Evolutionary conservation across 2,888 invertebrate species (phyloP), one percentile per base, ranked within the genome.

Genomic region (Oeneis ivallda): DNA sequence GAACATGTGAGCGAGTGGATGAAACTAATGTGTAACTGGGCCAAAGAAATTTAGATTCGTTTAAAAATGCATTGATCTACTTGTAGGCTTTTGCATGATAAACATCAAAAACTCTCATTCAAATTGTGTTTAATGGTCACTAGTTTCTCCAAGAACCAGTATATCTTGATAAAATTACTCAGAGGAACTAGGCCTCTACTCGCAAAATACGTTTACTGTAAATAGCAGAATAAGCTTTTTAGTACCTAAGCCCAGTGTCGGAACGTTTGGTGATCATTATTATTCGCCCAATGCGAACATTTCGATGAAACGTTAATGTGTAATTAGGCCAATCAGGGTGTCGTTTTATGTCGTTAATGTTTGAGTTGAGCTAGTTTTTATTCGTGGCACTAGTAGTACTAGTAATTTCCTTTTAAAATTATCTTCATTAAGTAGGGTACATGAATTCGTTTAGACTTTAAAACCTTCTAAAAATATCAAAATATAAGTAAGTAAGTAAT

Each of bases 271-370:
- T 65, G 50, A 52, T 39, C 17, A 54, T 17, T 10, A 45, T 62
- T 69, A 69, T 67, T 68, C 64, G 67, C 54, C 54, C 58, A 26
- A 62, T 56, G 49, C 56, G 60, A 45, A 63, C 66, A 62, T 69
- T 66, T 60, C 39, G 45, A 63, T 57, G 62, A 62, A 71, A 82
- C 76, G 78, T 73, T 74, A 65, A 64, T 62, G 43, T 66, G 68
- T 79, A 83, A 82, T 82, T 80, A 73, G 83, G 83, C 76, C 82
- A 77, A 71, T 71, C 74, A 74, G 72, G 74, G 79, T 75, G 62
- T 70, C 68, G 72, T 70, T 75, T 72, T 70, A 73, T 75, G 75
- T 75, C 73, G 72, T 75, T 54, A 71, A 72, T 66, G 64, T 74
- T 74, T 74, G 72, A 68, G 66, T 65, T 72, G 76, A 73, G 72